Evolutionary conservation across 2,113 vertebrate genomes (phyloP).

Genomic region (Mesoclemmys tuberculata): DNA sequence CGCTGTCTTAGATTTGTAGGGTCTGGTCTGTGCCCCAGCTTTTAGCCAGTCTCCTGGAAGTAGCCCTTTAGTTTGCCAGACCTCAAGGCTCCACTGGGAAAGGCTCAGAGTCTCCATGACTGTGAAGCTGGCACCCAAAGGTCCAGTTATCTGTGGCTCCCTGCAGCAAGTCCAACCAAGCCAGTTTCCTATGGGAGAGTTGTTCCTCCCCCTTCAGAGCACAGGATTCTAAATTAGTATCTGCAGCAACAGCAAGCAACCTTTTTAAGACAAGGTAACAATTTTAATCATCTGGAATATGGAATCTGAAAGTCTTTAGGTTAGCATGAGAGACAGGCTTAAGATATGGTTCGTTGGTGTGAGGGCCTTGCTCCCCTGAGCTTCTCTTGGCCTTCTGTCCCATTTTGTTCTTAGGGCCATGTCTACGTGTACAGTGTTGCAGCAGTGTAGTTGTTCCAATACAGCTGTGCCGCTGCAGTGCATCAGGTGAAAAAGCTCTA

Average conservation of each 20-base stretch:
- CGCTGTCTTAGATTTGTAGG: background rate
- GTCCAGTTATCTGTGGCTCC: background rate
- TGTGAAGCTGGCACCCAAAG: background rate
- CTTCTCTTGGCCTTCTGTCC: background rate
- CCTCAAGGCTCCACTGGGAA: background rate
- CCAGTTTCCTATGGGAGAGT: background rate
- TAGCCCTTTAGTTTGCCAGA: background rate
- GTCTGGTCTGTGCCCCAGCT: background rate
- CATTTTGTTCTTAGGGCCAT: background rate
- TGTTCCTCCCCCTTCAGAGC: background rate
- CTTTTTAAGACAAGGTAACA: background rate
- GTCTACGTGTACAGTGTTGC: background rate
- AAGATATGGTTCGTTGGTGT: background rate
- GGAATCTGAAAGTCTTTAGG: background rate
- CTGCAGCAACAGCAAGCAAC: background rate
- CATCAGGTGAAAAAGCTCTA: background rate
- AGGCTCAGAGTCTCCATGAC: too few species aligned
- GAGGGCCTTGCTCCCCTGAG: background rate
- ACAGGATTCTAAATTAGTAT: background rate
- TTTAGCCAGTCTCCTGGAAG: background rate
- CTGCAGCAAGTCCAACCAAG: background rate
- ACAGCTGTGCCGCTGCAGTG: background rate
- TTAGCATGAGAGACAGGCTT: background rate
- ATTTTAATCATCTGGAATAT: background rate
- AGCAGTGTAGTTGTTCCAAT: background rate